phyloP scores from a whole-genome alignment of 2,888 invertebrate species.

The Odontomyia ornata region DNA sequence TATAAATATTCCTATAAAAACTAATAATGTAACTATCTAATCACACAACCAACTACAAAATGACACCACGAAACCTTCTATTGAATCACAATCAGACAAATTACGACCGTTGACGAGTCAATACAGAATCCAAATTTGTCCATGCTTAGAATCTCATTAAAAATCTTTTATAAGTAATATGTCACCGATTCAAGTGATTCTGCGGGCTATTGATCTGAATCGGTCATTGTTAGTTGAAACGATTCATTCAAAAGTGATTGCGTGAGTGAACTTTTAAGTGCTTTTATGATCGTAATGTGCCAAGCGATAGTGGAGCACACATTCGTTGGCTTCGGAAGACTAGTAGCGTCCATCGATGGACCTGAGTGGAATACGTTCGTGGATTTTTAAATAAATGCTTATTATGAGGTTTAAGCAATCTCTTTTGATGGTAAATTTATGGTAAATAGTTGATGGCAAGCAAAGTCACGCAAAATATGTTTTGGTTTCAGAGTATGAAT shows the following conservation, averaged over 20 bases:
- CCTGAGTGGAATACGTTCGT: background rate
- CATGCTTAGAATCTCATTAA: background rate
- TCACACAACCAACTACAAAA: no score
- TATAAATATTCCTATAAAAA: no score
- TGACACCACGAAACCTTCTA: background rate
- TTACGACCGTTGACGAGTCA: background rate
- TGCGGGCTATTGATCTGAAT: background rate
- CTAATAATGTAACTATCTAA: no score
- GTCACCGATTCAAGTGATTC: background rate
- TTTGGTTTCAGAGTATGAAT: background rate
- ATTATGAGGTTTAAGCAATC: background rate
- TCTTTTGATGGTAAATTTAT: no score
- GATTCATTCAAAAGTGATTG: conserved; percentile 10
- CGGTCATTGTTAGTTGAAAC: background rate
- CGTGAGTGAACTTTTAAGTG: conserved; percentile 1
- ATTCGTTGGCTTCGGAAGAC: background rate
- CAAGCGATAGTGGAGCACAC: background rate
- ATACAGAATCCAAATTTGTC: background rate
- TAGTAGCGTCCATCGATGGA: background rate
- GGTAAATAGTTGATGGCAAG: background rate
- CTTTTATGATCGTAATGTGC: background rate
- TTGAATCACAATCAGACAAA: background rate
- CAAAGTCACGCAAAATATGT: conserved; percentile 2
- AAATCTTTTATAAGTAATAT: background rate
- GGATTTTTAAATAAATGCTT: background rate